Base-by-base conservation (phyloP, 2,888 invertebrate genomes). In the Julus scandinavius region DNA sequence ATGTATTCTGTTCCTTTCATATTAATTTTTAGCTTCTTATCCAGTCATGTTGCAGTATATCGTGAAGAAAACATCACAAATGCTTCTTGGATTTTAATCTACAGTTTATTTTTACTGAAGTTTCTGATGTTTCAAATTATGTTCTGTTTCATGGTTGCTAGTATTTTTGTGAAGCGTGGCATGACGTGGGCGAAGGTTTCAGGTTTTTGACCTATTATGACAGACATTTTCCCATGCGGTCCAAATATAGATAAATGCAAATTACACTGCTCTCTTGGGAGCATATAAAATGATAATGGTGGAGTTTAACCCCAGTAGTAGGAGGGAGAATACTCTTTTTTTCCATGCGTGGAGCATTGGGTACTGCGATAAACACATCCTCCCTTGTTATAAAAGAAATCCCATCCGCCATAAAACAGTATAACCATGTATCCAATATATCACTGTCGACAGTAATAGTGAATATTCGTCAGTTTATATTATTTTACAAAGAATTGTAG, bases 361-460 rank as follows among this genome's bases (percentile, higher is more conserved):
- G 13, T 80, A 38, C 80, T 80, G 38, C 80, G 80, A 80, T 80
- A 38, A 80, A 80, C 80, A 80, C 80, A 80, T 80, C 80, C 80
- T 80, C 80, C 20, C 80, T 80, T 13, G 38, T 80, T 80, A 38
- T 80, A 38, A 80, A 80, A 38, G 38, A 80, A 80, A 80, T 80
- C 80, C 80, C 3, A 80, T 13, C 80, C 20, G 80, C 80, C 13
- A 38, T 80, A 80, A 80, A 80, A 38, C 38, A 80, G 80, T 13
- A 13, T 20, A 80, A 80, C 80, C 80, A 80, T 80, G 80, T 13
- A 38, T 54, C 54, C 54, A 15, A 54, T 54, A 54, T 17, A 17
- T 45, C 45, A 5, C 7, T 45, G 45, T 45, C 54, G 17, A 54
- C 17, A 17, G 9, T 7, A 54, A 17, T 54, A 17, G 54, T 3